These are phyloP conservation scores for Bombyx huttoni DNA, from an alignment of 2,888 invertebrate species.

Conservation along the genomic window DNA sequence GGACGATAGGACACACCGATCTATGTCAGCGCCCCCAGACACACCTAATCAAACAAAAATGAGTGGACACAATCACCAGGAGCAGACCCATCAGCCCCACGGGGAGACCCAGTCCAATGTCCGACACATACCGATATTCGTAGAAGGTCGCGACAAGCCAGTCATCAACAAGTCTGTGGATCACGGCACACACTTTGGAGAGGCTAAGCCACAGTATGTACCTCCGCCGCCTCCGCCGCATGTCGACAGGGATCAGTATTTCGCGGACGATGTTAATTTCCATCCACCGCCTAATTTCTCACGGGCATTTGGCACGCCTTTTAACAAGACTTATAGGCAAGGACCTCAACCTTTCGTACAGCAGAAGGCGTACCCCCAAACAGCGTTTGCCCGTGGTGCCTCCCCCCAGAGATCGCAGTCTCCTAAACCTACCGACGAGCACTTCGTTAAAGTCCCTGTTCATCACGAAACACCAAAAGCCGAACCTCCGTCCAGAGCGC, in stretches of 20 bases:
- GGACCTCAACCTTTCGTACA: slow-evolving; percentile 65
- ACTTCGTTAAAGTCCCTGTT: slow-evolving; percentile 49
- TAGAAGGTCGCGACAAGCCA: slow-evolving; percentile 88
- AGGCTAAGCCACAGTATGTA: slow-evolving; percentile 40
- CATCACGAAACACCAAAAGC: slow-evolving; percentile 45
- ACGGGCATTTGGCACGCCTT: slow-evolving; percentile 52
- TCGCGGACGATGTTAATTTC: slow-evolving; percentile 45
- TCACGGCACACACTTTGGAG: slow-evolving; percentile 39
- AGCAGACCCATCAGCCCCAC: slow-evolving; percentile 25
- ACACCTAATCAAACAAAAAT: slow-evolving; percentile 39
- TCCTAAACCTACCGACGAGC: slow-evolving; percentile 51
- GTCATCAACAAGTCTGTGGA: slow-evolving; percentile 76
- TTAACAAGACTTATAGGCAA: slow-evolving; percentile 47
- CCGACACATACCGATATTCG: slow-evolving; percentile 89
- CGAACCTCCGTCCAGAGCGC: slow-evolving; percentile 30
- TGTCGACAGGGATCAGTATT: slow-evolving; percentile 56
- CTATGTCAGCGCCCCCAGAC: slow-evolving; percentile 86
- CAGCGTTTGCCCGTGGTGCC: slow-evolving; percentile 40
- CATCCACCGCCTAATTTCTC: slow-evolving; percentile 61
- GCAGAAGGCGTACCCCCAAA: slow-evolving; percentile 57
- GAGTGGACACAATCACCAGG: slow-evolving; percentile 44
- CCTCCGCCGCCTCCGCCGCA: slow-evolving; percentile 41
- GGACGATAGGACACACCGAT: slow-evolving; percentile 77
- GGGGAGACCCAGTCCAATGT: slow-evolving; percentile 68
- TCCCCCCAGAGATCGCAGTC: slow-evolving; percentile 55